Percentiles rank a stretch among this genome's conserved stretches.
These are phyloP conservation scores for Gasterosteus nipponicus DNA, from an alignment of 2,113 vertebrate genomes.

Conservation along the genomic window DNA sequence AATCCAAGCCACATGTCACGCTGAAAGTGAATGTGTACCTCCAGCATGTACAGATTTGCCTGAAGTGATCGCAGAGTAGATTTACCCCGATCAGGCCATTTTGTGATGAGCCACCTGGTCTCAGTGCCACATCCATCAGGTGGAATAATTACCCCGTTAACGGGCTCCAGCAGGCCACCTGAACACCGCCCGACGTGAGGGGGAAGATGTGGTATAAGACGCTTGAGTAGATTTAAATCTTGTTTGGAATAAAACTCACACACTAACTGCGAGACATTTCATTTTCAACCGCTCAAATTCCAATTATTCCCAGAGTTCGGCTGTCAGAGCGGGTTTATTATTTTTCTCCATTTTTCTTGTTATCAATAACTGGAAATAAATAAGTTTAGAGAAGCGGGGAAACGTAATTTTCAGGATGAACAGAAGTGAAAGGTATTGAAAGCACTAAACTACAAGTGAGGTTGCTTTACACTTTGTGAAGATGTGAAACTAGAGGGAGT, in stretches of 20 bases:
- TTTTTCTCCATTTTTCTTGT: constrained; percentile 38
- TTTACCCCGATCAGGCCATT: constrained; percentile 45
- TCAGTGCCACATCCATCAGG: constrained; percentile 54
- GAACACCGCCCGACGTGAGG: constrained; percentile 58
- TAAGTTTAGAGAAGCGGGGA: constrained; percentile 4
- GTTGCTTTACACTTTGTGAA: background rate
- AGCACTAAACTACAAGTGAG: constrained; percentile 11
- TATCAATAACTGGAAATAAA: constrained; percentile 29
- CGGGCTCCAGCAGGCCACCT: constrained; percentile 68
- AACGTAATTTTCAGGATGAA: constrained; percentile 20
- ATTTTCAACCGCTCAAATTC: constrained; percentile 45
- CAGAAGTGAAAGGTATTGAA: constrained; percentile 11
- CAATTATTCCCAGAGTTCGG: constrained; percentile 54
- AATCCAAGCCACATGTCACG: constrained; percentile 13
- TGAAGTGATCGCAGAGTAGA: constrained; percentile 34
- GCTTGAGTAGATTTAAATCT: constrained; percentile 47
- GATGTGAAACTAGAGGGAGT: background rate
- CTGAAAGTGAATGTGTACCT: constrained; percentile 29
- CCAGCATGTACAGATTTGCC: constrained; percentile 33
- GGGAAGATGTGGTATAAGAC: constrained; percentile 31
- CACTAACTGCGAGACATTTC: constrained; percentile 37
- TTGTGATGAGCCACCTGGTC: constrained; percentile 76
- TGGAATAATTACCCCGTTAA: constrained; percentile 72
- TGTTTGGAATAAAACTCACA: constrained; percentile 43
- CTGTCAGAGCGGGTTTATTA: constrained; percentile 43